A percentile compares a stretch with the other conserved stretches of the same genome.
Evolutionary conservation across 2,113 vertebrate genomes (phyloP).

Genomic region (Psephotus haematonotus): DNA sequence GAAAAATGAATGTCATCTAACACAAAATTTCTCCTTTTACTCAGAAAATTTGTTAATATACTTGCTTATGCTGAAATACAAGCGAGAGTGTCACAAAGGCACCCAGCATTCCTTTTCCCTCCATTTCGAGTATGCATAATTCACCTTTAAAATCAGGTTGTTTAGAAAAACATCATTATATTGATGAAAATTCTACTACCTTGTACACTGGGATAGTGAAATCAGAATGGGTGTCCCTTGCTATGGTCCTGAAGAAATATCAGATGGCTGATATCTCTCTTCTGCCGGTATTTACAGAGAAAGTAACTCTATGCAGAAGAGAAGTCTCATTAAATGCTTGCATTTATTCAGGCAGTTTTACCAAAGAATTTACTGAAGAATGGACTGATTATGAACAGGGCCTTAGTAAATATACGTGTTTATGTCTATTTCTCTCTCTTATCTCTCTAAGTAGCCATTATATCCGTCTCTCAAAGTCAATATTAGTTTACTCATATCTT

Average conservation of each 20-base stretch:
- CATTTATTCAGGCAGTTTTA: not conserved
- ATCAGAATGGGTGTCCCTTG: not conserved
- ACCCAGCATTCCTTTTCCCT: not conserved
- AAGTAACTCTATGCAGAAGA: not conserved
- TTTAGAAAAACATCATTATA: not conserved
- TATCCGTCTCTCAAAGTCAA: not conserved
- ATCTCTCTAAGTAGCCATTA: not conserved
- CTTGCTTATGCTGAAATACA: not conserved
- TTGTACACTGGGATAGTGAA: not conserved
- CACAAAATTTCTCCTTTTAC: not conserved
- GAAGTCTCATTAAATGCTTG: not conserved
- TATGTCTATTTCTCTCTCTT: not conserved
- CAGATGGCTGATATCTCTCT: not conserved
- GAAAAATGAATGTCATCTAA: not conserved
- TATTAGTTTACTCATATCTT: not conserved
- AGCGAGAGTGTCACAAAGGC: not conserved
- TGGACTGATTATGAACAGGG: not conserved
- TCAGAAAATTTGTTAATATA: not conserved
- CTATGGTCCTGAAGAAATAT: not conserved
- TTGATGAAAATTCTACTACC: not conserved
- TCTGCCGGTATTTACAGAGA: not conserved
- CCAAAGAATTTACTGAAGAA: not conserved
- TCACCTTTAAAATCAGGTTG: not conserved
- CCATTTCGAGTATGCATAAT: not conserved
- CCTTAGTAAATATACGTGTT: not conserved